Evolutionary conservation across 2,113 vertebrate genomes (phyloP).

Genomic region (Orthonyx spaldingii): DNA sequence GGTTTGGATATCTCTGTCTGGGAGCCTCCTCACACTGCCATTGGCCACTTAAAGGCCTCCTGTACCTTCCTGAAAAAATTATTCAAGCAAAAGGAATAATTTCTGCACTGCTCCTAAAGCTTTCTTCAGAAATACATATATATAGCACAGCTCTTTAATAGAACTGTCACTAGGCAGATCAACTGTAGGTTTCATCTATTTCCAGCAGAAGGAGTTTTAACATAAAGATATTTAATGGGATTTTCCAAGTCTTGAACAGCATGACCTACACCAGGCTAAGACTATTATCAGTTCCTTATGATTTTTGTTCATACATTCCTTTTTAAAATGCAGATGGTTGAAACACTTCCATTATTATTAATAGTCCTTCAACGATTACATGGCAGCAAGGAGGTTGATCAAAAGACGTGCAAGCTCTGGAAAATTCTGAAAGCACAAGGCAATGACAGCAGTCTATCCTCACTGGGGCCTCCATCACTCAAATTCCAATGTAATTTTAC

Average conservation of each 20-base stretch:
- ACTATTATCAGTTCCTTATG: not conserved
- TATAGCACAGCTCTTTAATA: not conserved
- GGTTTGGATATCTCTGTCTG: not conserved
- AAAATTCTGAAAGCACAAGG: not conserved
- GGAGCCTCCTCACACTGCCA: not conserved
- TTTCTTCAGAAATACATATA: not conserved
- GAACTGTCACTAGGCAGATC: not conserved
- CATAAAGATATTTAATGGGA: not conserved
- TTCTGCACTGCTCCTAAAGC: not conserved
- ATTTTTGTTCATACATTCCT: not conserved
- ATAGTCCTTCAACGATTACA: not conserved
- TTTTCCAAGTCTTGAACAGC: not conserved
- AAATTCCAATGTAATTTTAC: not conserved
- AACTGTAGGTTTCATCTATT: not conserved
- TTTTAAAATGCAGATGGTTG: not conserved
- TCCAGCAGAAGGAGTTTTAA: not conserved
- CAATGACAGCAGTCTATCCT: not conserved
- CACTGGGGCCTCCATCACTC: not conserved
- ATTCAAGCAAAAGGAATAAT: not conserved
- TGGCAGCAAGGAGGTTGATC: not conserved
- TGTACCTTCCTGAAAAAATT: not conserved
- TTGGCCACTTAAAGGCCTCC: not conserved
- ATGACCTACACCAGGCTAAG: not conserved
- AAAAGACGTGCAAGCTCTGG: not conserved
- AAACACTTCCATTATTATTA: not conserved